Conservation (phyloP, 2,888 invertebrate genomes). For the Corbicula japonica region DNA sequence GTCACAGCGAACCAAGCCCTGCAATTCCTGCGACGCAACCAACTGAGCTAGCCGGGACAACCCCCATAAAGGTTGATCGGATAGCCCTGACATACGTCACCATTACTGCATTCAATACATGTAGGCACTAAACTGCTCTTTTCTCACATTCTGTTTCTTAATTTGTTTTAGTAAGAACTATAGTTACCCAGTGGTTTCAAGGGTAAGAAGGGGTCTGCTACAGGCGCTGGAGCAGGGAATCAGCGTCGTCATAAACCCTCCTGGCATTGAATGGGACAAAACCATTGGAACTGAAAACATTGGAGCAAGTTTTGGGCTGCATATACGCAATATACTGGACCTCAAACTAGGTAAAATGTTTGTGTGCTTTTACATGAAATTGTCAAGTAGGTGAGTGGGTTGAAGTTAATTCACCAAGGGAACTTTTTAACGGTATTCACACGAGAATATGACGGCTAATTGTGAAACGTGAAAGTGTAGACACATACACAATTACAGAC, state of each 20-base stretch:
- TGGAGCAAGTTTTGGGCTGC: conserved; percentile 73
- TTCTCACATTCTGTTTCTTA: not conserved
- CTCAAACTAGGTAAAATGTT: conserved; percentile 60
- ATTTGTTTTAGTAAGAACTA: conserved; percentile 53
- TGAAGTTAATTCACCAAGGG: no score
- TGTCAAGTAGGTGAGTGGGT: no score
- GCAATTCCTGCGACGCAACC: no score
- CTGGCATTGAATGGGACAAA: conserved; percentile 71
- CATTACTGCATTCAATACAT: not conserved
- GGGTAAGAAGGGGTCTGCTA: conserved; percentile 54
- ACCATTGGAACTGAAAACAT: conserved; percentile 61
- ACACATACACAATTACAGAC: no score
- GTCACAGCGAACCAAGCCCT: no score
- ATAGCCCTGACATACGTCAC: no score
- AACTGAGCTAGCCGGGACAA: no score
- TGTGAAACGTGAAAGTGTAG: no score
- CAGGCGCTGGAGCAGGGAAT: conserved; percentile 56
- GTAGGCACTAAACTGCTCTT: not conserved
- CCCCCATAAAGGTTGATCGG: no score
- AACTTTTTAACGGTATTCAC: no score
- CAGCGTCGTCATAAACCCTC: conserved; percentile 60
- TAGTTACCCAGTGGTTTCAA: conserved; percentile 60
- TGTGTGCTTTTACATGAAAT: no score
- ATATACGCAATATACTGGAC: conserved; percentile 61
- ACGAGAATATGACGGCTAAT: no score